Evolutionary conservation across 2,113 vertebrate genomes (phyloP), one percentile per base, ranked within the genome.

Genomic region (Alces alces): DNA sequence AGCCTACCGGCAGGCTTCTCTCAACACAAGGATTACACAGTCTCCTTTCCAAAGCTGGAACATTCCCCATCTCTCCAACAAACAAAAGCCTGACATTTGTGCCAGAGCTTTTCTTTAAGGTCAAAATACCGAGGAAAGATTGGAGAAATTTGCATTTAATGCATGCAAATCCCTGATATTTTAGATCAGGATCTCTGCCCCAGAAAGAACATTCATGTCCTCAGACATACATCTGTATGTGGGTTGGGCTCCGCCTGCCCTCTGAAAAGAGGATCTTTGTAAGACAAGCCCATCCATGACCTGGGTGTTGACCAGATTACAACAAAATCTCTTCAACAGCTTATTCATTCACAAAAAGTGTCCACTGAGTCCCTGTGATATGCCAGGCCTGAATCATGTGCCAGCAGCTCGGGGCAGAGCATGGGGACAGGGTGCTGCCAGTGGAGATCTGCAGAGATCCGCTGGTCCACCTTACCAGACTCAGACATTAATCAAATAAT

Each of bases 11-110:
- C 58, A 25, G 0, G 3, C 50, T 47, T 57, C 55, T 73, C 47
- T 54, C 92, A 76, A 30, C 2, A 5, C 61, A 60, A 30, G 25
- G 27, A 79, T 36, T 6, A 2, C 58, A 19, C 21, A 33, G 39
- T 16, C 50, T 85, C 25, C 0, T 52, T 30, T 82, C 84, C 39
- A 12, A 55, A 78, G 43, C 57, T 23, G 9, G 2, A 17, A 64
- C 92, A 57, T 93, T 85, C 64, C 11, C 80, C 33, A 28, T 6
- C 28, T 84, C 64, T 14, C 89, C 17, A 50, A 52, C 55, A 78
- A 93, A 78, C 91, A 91, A 64, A 84, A 83, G 36, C 50, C 91
- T 95, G 95, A 80, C 91, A 55, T 96, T 95, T 83, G 47, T 28
- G 10, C 83, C 58, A 58, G 15, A 0, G 1, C 86, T 84, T 80